Percentiles rank a stretch among this genome's conserved stretches.
phyloP scores from a whole-genome alignment of 2,113 vertebrate genomes.

The Prochilodus magdalenae region DNA sequence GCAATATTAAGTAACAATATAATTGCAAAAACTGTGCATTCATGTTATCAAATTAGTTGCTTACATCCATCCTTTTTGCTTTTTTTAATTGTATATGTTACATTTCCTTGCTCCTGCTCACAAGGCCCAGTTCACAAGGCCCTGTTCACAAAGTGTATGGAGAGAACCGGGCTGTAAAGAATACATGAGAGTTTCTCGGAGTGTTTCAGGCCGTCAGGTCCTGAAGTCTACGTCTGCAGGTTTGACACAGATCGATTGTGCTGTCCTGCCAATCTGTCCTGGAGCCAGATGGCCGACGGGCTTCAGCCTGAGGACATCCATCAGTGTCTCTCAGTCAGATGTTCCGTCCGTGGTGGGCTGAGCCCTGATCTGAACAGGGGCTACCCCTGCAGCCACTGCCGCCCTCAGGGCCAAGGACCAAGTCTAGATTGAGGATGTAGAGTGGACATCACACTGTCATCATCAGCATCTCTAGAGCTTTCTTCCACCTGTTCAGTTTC shows the following conservation, averaged over 20 bases:
- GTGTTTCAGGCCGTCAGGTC: not conserved
- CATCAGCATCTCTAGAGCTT: not conserved
- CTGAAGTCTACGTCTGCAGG: conserved; percentile 42
- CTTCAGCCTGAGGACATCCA: conserved; percentile 63
- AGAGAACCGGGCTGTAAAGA: not conserved
- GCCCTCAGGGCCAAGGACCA: not conserved
- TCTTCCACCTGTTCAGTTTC: not conserved
- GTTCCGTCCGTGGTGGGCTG: conserved; percentile 64
- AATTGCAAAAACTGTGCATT: not conserved
- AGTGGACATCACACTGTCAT: not conserved
- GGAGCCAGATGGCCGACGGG: conserved; percentile 68
- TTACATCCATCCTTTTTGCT: not conserved
- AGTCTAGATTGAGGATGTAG: not conserved
- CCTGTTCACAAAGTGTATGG: not conserved
- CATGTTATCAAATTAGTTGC: not conserved
- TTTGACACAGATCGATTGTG: conserved; percentile 69
- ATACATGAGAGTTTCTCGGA: not conserved
- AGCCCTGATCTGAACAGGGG: conserved; percentile 51
- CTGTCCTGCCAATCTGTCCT: conserved; percentile 56
- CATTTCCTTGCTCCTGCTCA: not conserved
- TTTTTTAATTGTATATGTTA: not conserved
- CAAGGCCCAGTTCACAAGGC: no score
- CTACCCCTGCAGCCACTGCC: conserved; percentile 35
- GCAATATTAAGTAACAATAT: no score
- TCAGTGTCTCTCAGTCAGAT: conserved; percentile 72